phyloP scores from a whole-genome alignment of 2,113 vertebrate genomes.

The Heloderma charlesbogerti region DNA sequence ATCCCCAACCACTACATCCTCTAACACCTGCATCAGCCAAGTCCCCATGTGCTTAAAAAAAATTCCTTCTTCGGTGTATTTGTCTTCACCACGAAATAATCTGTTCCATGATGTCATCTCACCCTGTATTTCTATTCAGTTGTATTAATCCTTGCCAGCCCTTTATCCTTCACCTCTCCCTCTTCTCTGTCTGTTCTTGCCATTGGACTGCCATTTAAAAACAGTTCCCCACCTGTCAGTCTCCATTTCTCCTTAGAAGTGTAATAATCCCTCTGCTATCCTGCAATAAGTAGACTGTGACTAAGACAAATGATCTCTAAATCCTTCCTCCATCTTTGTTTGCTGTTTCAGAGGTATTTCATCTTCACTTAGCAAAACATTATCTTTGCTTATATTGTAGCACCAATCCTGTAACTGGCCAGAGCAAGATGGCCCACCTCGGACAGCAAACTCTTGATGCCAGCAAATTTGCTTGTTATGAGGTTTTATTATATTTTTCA shows the following conservation, averaged over 20 bases:
- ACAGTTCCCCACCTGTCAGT: conserved; percentile 12
- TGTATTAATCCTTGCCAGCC: background rate
- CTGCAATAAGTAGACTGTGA: background rate
- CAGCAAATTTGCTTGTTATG: background rate
- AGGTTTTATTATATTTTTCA: background rate
- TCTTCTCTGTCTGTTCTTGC: conserved; percentile 20
- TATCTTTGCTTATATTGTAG: background rate
- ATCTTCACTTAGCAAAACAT: background rate
- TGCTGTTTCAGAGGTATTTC: background rate
- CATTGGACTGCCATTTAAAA: conserved; percentile 33
- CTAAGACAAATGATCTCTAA: background rate
- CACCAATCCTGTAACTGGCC: background rate
- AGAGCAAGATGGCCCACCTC: too few species aligned
- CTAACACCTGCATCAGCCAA: conserved; percentile 1
- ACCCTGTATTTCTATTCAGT: conserved; percentile 21
- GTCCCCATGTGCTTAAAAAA: conserved; percentile 12
- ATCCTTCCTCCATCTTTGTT: conserved; percentile 16
- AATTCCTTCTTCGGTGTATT: background rate
- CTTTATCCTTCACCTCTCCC: conserved; percentile 14
- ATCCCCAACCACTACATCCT: background rate
- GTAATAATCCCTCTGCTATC: background rate
- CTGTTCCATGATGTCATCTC: conserved; percentile 16
- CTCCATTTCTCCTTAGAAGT: background rate
- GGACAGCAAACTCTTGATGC: background rate
- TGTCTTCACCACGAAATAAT: conserved; percentile 12